These are phyloP conservation scores for Prunella strophiata DNA, from an alignment of 2,797 vertebrate species.

Conservation along the genomic window DNA sequence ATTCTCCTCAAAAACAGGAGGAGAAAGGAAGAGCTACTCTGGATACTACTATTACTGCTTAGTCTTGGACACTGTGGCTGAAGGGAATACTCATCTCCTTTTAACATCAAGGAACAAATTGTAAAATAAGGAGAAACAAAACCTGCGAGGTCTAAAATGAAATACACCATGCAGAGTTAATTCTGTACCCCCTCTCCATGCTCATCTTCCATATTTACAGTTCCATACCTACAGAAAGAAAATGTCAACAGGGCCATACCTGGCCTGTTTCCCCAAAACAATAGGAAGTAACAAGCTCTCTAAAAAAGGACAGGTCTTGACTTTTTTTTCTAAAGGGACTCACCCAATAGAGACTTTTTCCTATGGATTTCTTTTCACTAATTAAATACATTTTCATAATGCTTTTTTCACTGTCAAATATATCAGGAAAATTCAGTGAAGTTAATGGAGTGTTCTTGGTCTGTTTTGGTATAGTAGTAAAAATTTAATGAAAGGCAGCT, in stretches of 20 bases:
- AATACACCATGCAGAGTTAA: background rate
- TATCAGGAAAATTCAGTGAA: background rate
- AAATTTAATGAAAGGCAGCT: background rate
- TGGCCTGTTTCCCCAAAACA: background rate
- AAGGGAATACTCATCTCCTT: background rate
- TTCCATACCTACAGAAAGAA: background rate
- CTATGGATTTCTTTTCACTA: background rate
- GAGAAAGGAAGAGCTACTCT: background rate
- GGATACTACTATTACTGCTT: background rate
- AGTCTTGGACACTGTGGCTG: background rate
- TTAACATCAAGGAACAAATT: background rate
- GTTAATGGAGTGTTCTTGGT: background rate
- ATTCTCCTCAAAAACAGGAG: background rate
- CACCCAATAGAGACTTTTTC: background rate
- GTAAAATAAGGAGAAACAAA: background rate
- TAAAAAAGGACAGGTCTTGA: background rate
- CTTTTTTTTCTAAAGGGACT: background rate
- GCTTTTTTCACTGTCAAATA: background rate
- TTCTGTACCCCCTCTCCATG: background rate
- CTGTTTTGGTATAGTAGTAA: background rate
- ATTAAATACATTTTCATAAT: background rate
- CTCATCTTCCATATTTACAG: background rate
- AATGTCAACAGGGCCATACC: background rate
- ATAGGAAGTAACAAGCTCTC: background rate
- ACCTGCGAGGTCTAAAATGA: background rate